Percentiles rank a stretch among this genome's conserved stretches.
These are phyloP conservation scores for Lasioglossum villosulum DNA, from an alignment of 2,888 invertebrate species.

Conservation along the genomic window DNA sequence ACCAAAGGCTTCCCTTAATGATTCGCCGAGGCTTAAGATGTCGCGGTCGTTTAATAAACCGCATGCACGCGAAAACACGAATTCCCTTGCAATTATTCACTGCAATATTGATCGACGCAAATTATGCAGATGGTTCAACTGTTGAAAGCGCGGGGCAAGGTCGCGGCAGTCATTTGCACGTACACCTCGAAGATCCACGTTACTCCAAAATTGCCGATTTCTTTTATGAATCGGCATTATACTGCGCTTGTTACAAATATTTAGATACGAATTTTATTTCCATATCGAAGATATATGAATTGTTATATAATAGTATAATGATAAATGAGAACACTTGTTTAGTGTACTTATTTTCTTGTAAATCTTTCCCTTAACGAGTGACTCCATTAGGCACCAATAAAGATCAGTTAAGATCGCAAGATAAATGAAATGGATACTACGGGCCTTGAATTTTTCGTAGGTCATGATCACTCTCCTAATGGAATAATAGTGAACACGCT, in stretches of 20 bases:
- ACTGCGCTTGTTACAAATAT: neutral
- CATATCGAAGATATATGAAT: too few species aligned
- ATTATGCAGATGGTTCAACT: slow-evolving; percentile 55
- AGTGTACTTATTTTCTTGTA: neutral
- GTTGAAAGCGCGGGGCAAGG: slow-evolving; percentile 46
- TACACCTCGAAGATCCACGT: slow-evolving; percentile 17
- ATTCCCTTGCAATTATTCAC: slow-evolving; percentile 43
- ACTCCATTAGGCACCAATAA: neutral
- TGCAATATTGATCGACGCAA: slow-evolving; percentile 54
- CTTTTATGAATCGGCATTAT: neutral
- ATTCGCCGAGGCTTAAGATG: neutral
- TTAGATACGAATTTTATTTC: too few species aligned
- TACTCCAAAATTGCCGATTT: slow-evolving; percentile 11
- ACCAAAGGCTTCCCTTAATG: neutral
- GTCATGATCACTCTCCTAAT: slow-evolving; percentile 1
- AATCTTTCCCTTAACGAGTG: neutral
- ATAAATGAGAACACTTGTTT: neutral
- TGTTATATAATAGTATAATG: too few species aligned
- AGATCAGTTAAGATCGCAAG: neutral
- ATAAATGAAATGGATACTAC: neutral
- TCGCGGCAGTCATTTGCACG: slow-evolving; percentile 22
- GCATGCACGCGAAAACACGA: slow-evolving; percentile 18
- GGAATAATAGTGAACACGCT: neutral
- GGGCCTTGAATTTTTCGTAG: neutral
- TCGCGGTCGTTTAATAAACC: neutral